Evolutionary conservation across 1,140 invertebrate species (phyloP).

Genomic region (Prorops nasuta): DNA sequence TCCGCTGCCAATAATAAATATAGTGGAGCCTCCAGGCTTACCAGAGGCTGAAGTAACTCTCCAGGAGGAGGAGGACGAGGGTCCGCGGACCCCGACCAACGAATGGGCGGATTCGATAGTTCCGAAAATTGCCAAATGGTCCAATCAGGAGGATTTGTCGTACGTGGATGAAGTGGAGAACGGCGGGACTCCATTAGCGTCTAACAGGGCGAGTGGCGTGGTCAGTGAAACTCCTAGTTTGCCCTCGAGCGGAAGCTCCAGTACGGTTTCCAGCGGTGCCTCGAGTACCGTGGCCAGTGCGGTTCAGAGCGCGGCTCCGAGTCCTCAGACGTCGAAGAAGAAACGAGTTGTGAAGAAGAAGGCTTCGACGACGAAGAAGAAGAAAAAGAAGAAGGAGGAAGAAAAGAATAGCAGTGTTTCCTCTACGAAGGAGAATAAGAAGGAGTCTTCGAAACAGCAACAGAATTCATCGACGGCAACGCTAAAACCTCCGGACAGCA

Average conservation of each 20-base stretch:
- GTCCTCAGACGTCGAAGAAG: constrained; percentile 34
- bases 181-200: constrained; percentile 20
- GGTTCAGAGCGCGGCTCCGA: constrained; percentile 5
- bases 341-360: constrained; percentile 37
- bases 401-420: constrained; percentile 3
- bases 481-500: constrained; percentile 16
- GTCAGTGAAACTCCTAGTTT: constrained; percentile 7
- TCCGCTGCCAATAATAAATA: constrained; percentile 24
- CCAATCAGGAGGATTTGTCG: constrained; percentile 39
- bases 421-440: constrained; percentile 21
- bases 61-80: constrained; percentile 31
- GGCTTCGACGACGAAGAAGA: constrained; percentile 22
- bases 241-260: neutral
- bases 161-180: constrained; percentile 28
- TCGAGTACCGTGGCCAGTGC: neutral
- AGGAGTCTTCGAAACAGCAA: constrained; percentile 16
- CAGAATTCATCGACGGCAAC: constrained; percentile 11
- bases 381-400: constrained; percentile 19
- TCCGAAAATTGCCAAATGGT: constrained; percentile 46
- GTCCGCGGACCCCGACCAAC: constrained; percentile 38
- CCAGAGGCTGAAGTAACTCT: neutral
- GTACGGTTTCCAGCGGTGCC: neutral
- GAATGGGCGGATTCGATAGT: constrained; percentile 13
- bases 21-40: constrained; percentile 3
- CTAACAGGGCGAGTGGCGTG: constrained; percentile 21